Conservation (phyloP, 2,113 vertebrate genomes). For the Paradisaea rubra region DNA sequence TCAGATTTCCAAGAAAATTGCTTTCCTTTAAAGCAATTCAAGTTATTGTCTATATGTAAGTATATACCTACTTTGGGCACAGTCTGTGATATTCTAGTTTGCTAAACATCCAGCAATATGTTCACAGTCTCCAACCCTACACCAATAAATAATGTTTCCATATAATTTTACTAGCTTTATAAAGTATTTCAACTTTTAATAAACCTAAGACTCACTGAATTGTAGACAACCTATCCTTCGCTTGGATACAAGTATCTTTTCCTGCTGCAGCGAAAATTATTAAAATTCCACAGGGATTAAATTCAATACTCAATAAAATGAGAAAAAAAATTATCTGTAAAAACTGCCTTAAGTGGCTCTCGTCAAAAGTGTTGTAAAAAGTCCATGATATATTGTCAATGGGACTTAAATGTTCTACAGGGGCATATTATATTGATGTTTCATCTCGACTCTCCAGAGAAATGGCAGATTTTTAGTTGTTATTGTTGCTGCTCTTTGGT, state of each 20-base stretch:
- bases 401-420: not conserved
- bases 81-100: not conserved
- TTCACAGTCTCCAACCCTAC: not conserved
- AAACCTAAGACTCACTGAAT: not conserved
- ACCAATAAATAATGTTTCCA: not conserved
- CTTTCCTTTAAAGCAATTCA: not conserved
- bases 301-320: not conserved
- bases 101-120: not conserved
- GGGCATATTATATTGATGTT: not conserved
- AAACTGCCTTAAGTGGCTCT: not conserved
- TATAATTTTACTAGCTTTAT: not conserved
- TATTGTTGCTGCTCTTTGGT: not conserved
- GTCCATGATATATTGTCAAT: not conserved
- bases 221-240: not conserved
- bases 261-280: not conserved
- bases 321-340: not conserved
- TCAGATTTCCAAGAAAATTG: not conserved
- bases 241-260: not conserved
- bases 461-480: not conserved
- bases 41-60: fast-evolving
- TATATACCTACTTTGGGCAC: not conserved
- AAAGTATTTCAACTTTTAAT: not conserved
- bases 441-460: not conserved
- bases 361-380: not conserved
- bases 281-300: not conserved